phyloP scores from a whole-genome alignment of 2,888 invertebrate species.

The Apamea anceps region DNA sequence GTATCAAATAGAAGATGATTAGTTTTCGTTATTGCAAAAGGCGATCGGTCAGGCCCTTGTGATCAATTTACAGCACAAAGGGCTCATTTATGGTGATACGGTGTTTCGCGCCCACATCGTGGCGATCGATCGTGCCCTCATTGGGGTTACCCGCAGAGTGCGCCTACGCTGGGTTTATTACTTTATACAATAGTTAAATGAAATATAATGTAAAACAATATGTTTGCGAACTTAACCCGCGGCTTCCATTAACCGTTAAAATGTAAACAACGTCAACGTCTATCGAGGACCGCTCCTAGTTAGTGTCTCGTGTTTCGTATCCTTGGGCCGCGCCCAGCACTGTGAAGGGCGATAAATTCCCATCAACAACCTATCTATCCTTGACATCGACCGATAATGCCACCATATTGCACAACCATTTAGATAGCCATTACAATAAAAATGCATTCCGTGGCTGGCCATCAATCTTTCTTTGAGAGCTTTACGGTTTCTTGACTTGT shows the following conservation, averaged over 20 bases:
- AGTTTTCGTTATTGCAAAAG: constrained; percentile 84
- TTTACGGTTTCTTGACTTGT: constrained; percentile 70
- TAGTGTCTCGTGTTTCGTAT: constrained; percentile 80
- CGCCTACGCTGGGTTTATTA: constrained; percentile 78
- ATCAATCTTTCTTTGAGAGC: constrained; percentile 77
- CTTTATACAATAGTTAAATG: constrained; percentile 52
- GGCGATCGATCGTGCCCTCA: constrained; percentile 87
- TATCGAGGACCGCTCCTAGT: constrained; percentile 83
- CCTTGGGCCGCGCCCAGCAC: constrained; percentile 82
- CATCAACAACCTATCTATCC: constrained; percentile 86
- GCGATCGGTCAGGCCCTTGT: constrained; percentile 85
- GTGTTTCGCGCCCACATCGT: constrained; percentile 83
- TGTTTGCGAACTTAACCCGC: constrained; percentile 74
- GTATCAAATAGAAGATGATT: constrained; percentile 66
- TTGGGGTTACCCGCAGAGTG: constrained; percentile 76
- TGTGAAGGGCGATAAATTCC: constrained; percentile 84
- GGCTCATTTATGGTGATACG: constrained; percentile 84
- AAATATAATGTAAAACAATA: constrained; percentile 66
- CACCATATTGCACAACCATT: constrained; percentile 86
- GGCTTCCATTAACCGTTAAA: constrained; percentile 83
- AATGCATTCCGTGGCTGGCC: constrained; percentile 85
- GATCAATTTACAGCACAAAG: constrained; percentile 87
- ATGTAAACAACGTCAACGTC: constrained; percentile 77
- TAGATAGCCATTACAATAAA: constrained; percentile 86
- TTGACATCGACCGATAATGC: constrained; percentile 84